Conservation (phyloP, 2,797 vertebrate genomes). For the Melopsittacus undulatus region DNA sequence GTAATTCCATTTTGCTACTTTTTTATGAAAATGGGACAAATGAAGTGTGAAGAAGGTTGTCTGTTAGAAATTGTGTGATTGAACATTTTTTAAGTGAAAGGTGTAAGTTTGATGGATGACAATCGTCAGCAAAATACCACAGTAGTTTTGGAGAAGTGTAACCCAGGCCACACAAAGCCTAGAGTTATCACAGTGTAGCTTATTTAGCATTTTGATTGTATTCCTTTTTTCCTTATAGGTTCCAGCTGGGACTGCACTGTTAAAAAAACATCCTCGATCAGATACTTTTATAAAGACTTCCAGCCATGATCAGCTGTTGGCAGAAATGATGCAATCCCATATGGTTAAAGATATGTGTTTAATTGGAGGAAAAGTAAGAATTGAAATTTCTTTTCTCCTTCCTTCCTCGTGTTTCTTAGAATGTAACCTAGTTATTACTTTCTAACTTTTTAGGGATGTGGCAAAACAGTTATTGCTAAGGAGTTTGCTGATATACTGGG, state of each 20-base stretch:
- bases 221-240: slow-evolving; percentile 76
- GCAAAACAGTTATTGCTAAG: slow-evolving; percentile 91
- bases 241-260: slow-evolving; percentile 81
- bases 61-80: background rate
- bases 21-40: background rate
- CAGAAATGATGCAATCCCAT: slow-evolving; percentile 97
- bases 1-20: background rate
- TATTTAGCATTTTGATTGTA: background rate
- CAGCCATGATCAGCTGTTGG: slow-evolving; percentile 86
- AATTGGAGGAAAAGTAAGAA: slow-evolving; percentile 92
- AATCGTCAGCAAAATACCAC: background rate
- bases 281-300: slow-evolving; percentile 85
- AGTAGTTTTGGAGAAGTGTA: background rate
- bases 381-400: background rate
- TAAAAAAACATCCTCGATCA: slow-evolving; percentile 70
- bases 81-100: background rate
- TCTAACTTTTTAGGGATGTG: slow-evolving; percentile 86
- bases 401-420: background rate
- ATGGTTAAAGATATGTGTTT: slow-evolving; percentile 96
- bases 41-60: background rate
- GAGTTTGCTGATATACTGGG: slow-evolving; percentile 92
- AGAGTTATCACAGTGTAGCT: background rate
- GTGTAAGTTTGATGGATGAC: background rate
- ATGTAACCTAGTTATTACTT: background rate
- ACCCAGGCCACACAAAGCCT: background rate